These are phyloP conservation scores for Lathamus discolor DNA, from an alignment of 2,113 vertebrate genomes.

Conservation along the genomic window DNA sequence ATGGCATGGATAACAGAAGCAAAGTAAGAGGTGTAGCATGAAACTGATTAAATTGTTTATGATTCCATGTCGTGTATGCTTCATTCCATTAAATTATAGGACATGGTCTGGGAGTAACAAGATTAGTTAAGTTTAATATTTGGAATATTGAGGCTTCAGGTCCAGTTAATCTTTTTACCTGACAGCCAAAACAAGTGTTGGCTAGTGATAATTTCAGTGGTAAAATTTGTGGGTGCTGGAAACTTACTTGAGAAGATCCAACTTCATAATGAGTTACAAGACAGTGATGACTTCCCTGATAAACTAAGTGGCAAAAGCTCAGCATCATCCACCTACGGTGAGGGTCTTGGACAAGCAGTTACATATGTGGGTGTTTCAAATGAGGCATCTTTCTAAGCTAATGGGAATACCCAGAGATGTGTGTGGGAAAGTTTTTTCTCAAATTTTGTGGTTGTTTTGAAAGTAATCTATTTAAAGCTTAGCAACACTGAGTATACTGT, in stretches of 20 bases:
- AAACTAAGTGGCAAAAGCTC: neutral
- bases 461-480: neutral
- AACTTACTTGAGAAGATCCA: neutral
- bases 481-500: neutral
- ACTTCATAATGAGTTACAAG: neutral
- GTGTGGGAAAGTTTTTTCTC: neutral
- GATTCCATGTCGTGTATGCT: neutral
- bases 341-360: neutral
- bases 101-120: neutral
- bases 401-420: neutral
- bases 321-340: neutral
- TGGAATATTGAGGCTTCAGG: neutral
- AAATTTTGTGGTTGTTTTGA: neutral
- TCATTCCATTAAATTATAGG: neutral
- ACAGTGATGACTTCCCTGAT: neutral
- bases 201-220: neutral
- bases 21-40: neutral
- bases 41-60: neutral
- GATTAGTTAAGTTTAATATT: neutral
- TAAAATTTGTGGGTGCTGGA: neutral
- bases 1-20: neutral
- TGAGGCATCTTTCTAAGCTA: neutral
- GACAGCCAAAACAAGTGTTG: neutral
- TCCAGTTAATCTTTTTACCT: neutral
- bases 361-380: neutral